Percentiles rank a stretch among this genome's conserved stretches.
Conservation (phyloP, 2,797 vertebrate genomes). For the Pogoniulus pusillus region DNA sequence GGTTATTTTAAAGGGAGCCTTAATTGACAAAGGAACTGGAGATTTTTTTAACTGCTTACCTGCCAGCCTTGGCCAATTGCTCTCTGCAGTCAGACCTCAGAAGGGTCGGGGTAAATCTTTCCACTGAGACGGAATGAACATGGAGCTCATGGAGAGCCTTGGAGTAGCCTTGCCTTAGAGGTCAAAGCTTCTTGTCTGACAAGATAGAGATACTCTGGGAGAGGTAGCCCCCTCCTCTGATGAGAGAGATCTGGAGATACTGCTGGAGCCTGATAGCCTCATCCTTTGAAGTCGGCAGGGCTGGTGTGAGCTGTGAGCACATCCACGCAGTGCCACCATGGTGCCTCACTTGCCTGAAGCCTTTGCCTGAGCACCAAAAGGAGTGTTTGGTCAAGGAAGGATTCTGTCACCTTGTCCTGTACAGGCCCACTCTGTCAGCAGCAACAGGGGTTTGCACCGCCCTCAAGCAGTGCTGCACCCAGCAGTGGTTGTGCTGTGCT, state of each 20-base stretch:
- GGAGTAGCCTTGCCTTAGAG: background rate
- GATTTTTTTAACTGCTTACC: conserved; percentile 31
- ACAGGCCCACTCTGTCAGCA: background rate
- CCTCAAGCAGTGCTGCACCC: background rate
- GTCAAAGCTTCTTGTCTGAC: background rate
- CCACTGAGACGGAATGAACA: background rate
- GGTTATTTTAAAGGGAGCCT: background rate
- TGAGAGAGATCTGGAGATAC: background rate
- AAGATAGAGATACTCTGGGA: background rate
- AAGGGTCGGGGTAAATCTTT: background rate
- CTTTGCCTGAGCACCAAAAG: background rate
- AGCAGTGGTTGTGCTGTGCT: background rate
- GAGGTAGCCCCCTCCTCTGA: background rate
- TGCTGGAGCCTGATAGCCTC: background rate
- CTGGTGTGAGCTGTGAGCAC: background rate
- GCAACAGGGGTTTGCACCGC: background rate
- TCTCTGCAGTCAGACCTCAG: background rate
- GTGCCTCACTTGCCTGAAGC: background rate
- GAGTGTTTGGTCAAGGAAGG: background rate
- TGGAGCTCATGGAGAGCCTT: background rate
- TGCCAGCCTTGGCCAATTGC: background rate
- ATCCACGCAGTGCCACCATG: background rate
- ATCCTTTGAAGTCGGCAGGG: background rate
- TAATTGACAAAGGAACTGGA: background rate
- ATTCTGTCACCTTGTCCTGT: background rate